Evolutionary conservation across 2,797 vertebrate genomes (phyloP).

Genomic region (Eurystomus glaucurus): DNA sequence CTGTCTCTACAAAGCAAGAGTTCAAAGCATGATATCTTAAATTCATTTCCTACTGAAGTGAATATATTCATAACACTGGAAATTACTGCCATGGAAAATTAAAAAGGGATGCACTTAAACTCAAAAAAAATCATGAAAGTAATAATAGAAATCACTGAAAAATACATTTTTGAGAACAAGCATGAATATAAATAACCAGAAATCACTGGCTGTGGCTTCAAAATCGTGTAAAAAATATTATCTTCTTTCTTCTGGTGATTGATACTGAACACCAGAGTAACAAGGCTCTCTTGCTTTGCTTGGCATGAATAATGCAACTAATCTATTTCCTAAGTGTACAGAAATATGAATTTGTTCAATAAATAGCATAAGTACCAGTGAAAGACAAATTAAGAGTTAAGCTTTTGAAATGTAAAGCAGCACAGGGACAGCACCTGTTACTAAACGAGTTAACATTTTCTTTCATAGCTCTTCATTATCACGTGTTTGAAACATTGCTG

Average conservation of each 20-base stretch:
- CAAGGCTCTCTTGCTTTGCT: background rate
- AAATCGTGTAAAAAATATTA: background rate
- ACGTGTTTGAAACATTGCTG: slow-evolving; percentile 53
- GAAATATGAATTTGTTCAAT: slow-evolving; percentile 5
- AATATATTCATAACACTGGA: background rate
- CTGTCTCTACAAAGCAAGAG: background rate
- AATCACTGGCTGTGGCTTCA: background rate
- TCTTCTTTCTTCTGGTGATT: background rate
- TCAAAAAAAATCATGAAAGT: background rate
- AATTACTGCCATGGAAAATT: background rate
- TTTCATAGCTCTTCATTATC: slow-evolving; percentile 37
- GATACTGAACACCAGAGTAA: background rate
- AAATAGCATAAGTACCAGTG: background rate
- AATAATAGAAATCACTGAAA: slow-evolving; percentile 44
- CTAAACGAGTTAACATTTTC: slow-evolving; percentile 65
- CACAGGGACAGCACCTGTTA: slow-evolving; percentile 60
- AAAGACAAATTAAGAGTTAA: slow-evolving; percentile 59
- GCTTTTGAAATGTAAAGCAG: slow-evolving; percentile 47
- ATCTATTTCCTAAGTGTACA: background rate
- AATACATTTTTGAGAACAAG: background rate
- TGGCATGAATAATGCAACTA: slow-evolving; percentile 19
- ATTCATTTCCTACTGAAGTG: background rate
- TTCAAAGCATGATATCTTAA: background rate
- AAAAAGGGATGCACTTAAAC: background rate
- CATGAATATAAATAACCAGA: slow-evolving; percentile 11